Evolutionary conservation across 2,113 vertebrate genomes (phyloP).

Genomic region (Tretioscincus oriximinensis): DNA sequence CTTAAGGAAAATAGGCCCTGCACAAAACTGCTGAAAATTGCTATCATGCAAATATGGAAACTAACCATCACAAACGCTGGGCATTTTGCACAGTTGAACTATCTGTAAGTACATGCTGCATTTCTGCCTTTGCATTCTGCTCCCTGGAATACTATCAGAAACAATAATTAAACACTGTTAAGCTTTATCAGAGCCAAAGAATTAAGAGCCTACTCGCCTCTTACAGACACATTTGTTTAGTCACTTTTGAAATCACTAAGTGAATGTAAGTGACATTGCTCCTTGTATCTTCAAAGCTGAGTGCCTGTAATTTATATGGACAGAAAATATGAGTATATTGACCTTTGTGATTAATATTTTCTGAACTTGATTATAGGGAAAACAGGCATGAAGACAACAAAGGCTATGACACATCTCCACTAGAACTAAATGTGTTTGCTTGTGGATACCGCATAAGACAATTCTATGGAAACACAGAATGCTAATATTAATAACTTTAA

Average conservation of each 20-base stretch:
- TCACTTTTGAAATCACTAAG: neutral
- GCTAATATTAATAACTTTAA: neutral
- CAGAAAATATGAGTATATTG: neutral
- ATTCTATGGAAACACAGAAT: neutral
- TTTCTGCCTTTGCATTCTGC: neutral
- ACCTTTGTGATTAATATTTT: conserved; percentile 5
- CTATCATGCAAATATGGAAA: too few relatives aligned
- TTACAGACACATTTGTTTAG: neutral
- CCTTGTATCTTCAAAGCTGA: neutral
- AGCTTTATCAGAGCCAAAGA: neutral
- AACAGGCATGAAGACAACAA: neutral
- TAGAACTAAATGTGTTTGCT: neutral
- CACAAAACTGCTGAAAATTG: too few relatives aligned
- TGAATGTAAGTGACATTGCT: neutral
- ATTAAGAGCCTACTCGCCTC: neutral
- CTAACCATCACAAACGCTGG: too few relatives aligned
- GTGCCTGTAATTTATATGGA: neutral
- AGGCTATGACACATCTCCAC: neutral
- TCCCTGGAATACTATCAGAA: too few relatives aligned
- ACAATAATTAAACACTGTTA: neutral
- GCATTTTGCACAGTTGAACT: neutral
- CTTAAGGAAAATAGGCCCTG: too few relatives aligned
- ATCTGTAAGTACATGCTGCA: too few relatives aligned
- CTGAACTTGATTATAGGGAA: neutral
- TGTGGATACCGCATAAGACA: conserved; percentile 8